Evolutionary conservation across 1,140 invertebrate species (phyloP).

Genomic region (Hesperophylax magnus): DNA sequence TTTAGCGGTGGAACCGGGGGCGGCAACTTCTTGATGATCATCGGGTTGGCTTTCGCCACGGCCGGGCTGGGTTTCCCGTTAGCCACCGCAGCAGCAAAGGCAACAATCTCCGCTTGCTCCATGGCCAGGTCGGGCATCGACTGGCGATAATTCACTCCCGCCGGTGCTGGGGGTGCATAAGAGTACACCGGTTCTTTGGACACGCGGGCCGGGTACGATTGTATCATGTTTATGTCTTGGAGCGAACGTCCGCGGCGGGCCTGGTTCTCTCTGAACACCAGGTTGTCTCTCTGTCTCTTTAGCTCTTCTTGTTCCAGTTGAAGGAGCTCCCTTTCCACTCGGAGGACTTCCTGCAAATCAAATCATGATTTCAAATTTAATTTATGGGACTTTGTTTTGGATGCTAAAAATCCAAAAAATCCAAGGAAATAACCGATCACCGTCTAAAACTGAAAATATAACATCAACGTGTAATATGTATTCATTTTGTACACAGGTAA

Average conservation of each 20-base stretch:
- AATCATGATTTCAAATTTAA: neutral
- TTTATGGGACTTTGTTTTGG: too few relatives aligned
- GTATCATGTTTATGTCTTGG: constrained; percentile 71
- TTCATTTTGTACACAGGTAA: neutral
- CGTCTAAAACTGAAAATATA: neutral
- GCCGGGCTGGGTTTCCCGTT: constrained; percentile 44
- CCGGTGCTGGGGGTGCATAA: constrained; percentile 55
- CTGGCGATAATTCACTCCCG: constrained; percentile 72
- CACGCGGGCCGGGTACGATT: constrained; percentile 60
- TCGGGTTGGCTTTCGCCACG: constrained; percentile 61
- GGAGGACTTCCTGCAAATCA: constrained; percentile 75
- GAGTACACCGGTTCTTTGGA: constrained; percentile 60
- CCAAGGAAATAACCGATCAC: neutral
- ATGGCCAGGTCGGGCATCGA: constrained; percentile 78
- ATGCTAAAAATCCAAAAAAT: too few relatives aligned
- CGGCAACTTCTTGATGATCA: constrained; percentile 60
- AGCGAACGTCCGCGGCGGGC: constrained; percentile 73
- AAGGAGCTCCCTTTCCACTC: constrained; percentile 82
- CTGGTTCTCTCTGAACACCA: constrained; percentile 75
- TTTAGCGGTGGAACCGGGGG: constrained; percentile 71
- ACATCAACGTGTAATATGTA: neutral
- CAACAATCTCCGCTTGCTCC: constrained; percentile 66
- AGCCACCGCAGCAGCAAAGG: constrained; percentile 50
- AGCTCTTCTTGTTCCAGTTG: constrained; percentile 84
- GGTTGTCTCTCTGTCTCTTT: constrained; percentile 80